Evolutionary conservation across 92 coral and sea anemone species (phyloP), one percentile per base, ranked within the genome.

Genomic region (Meandrina meandrites): DNA sequence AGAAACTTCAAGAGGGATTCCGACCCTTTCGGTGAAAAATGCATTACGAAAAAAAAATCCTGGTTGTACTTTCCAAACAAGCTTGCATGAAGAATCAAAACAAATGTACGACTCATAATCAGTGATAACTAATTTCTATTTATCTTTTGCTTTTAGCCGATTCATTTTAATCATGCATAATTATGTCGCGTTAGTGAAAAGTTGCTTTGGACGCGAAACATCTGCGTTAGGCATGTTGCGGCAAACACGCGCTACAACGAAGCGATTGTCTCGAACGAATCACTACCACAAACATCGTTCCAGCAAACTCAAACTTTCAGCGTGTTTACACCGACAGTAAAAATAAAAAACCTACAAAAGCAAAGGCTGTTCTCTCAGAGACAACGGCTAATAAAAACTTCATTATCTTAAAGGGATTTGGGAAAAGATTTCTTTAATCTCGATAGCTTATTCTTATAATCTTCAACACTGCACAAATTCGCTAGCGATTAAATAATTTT

Each of bases 111-210:
- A 30, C 68, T 60, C 62, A 18, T 37, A 36, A 34, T 60, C 15
- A 78, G 37, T 19, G 64, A 16, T 78, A 78, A 78, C 27, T 28
- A 48, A 15, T 48, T 78, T 78, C 67, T 48, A n/a, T 35, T 79
- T 79, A 15, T 79, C 66, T 34, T 22, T 60, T 60, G 21, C 51
- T 22, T 79, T 79, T 57, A 79, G 53, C 42, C 22, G 72, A 79
- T 35, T 57, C 30, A n/a, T 60, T 24, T 79, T 34, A 57, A 35
- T 79, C 81, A 50, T n/a, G 37, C 40, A 78, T 53, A 50, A 78
- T 76, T 76, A 42, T 51, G 81, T 50, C 64, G 64, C 66, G 83
- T 79, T 56, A 37, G 51, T 58, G 31, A 79, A 79, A 79, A 58
- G 83, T 54, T 32, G 83, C 82, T 53, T 53, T 53, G 51, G 40